A percentile compares a stretch with the other conserved stretches of the same genome.
Evolutionary conservation across 2,888 invertebrate genomes (phyloP).

Genomic region (Drosophila diplacantha): DNA sequence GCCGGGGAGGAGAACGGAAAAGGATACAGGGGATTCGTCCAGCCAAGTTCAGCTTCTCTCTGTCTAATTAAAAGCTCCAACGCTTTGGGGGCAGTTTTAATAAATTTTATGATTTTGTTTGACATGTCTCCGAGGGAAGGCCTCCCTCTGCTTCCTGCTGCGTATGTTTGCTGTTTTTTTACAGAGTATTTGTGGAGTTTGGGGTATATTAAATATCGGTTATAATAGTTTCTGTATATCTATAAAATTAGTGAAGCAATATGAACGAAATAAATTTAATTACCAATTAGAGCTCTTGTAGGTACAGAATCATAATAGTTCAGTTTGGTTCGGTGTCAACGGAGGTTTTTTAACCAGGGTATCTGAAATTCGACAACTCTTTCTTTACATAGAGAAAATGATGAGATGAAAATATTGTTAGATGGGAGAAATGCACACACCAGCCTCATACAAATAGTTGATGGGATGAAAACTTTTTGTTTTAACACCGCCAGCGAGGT

Average conservation of each 20-base stretch:
- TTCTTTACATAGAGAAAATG: not conserved
- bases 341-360: not conserved
- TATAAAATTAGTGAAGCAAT: not conserved
- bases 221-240: not conserved
- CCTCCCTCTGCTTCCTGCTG: constrained; percentile 23
- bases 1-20: not conserved
- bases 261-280: not conserved
- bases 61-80: constrained; percentile 63
- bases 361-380: not conserved
- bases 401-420: constrained; percentile 3
- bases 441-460: not conserved
- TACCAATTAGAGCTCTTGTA: not conserved
- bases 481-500: constrained; percentile 20
- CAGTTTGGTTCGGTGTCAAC: too few relatives aligned
- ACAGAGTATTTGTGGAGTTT: not conserved
- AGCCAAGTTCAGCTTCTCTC: constrained; percentile 1
- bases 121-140: constrained; percentile 36
- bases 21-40: not conserved
- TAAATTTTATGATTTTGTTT: constrained; percentile 63
- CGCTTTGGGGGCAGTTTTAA: constrained; percentile 52
- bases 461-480: constrained; percentile 14
- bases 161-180: not conserved
- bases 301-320: too few relatives aligned
- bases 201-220: too few relatives aligned
- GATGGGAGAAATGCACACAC: constrained; percentile 12